Conservation (phyloP, 1,140 invertebrate genomes). For the Bombyx mandarina region DNA sequence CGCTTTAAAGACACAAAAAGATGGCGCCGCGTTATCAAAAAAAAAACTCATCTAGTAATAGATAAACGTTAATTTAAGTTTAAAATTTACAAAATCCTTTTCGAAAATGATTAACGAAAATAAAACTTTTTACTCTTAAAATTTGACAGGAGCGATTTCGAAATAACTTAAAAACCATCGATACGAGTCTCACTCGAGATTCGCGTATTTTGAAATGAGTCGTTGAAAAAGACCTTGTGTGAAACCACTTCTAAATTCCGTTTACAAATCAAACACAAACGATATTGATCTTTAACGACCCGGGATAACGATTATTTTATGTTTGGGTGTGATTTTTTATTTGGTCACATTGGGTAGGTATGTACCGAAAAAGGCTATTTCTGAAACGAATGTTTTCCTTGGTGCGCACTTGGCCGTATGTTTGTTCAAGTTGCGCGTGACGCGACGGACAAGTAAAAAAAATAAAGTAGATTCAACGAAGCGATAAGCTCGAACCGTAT, state of each 20-base stretch:
- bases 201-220: slow-evolving; percentile 13
- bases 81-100: no score
- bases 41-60: no score
- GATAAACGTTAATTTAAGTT: no score
- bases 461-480: slow-evolving; percentile 4
- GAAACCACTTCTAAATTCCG: no score
- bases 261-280: neutral
- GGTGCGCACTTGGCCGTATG: slow-evolving; percentile 52
- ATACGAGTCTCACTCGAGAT: slow-evolving; percentile 1
- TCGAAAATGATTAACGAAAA: no score
- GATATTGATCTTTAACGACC: neutral
- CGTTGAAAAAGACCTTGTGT: slow-evolving; percentile 7
- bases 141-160: neutral
- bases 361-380: slow-evolving; percentile 36
- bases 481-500: no score
- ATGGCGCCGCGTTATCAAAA: no score
- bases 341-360: slow-evolving; percentile 7
- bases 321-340: no score
- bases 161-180: slow-evolving; percentile 9
- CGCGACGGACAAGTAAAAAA: slow-evolving; percentile 55
- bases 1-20: no score
- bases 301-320: slow-evolving; percentile 1
- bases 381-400: slow-evolving; percentile 47
- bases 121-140: no score
- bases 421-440: slow-evolving; percentile 58